phyloP scores from a whole-genome alignment of 2,797 vertebrate genomes.

The Pangasius larnaudii region DNA sequence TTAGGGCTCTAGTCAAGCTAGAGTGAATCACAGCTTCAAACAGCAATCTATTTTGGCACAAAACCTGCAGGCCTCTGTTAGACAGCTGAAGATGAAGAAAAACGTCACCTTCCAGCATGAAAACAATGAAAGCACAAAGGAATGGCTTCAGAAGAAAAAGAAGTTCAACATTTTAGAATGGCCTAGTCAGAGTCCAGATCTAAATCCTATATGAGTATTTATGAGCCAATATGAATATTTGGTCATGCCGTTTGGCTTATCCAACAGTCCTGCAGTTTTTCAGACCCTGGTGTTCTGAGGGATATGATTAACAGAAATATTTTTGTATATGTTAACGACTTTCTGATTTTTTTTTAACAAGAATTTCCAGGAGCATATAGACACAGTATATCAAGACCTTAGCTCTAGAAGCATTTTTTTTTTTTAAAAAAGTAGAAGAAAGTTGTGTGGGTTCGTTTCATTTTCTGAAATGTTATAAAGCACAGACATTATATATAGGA shows the following conservation, averaged over 20 bases:
- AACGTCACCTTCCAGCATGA: not conserved
- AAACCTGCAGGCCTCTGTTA: not conserved
- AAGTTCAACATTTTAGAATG: not conserved
- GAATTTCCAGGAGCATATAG: not conserved
- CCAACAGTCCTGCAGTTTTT: not conserved
- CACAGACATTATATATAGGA: not conserved
- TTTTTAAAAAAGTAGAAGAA: not conserved
- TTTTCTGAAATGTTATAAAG: constrained; percentile 10
- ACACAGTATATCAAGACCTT: not conserved
- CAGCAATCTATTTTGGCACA: not conserved
- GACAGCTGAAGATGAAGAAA: not conserved
- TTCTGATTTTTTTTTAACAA: not conserved
- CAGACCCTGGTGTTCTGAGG: not conserved
- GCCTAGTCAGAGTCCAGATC: not conserved
- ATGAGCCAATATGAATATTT: not conserved
- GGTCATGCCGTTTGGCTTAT: not conserved
- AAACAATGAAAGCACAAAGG: not conserved
- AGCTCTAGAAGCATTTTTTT: not conserved
- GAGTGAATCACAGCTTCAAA: not conserved
- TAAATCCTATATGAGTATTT: not conserved
- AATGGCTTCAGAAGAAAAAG: not conserved
- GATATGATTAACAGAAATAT: not conserved
- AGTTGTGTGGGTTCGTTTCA: not conserved
- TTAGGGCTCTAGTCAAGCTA: not conserved
- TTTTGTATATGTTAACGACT: not conserved